A percentile compares a stretch with the other conserved stretches of the same genome.
These are phyloP conservation scores for Sylvia atricapilla DNA, from an alignment of 2,113 vertebrate species.

Conservation along the genomic window DNA sequence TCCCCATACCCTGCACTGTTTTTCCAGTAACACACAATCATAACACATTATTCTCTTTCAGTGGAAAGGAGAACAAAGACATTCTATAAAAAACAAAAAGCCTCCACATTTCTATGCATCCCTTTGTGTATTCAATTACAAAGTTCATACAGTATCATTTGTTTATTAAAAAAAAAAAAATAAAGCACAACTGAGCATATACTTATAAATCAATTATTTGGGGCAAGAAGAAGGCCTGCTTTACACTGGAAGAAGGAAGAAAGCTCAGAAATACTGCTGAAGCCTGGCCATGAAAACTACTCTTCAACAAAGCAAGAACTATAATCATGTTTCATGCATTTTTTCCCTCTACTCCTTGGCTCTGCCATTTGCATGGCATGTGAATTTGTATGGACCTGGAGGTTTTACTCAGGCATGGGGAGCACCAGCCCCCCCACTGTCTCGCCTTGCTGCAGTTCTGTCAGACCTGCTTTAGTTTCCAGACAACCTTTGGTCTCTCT, in stretches of 20 bases:
- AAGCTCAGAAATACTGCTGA: neutral
- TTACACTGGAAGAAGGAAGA: neutral
- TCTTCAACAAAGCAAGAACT: neutral
- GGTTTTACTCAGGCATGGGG: neutral
- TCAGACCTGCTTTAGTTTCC: neutral
- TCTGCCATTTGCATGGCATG: neutral
- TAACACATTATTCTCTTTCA: neutral
- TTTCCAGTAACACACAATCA: neutral
- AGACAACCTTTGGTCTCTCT: neutral
- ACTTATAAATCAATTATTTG: neutral
- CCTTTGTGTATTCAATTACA: neutral
- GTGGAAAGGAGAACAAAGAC: neutral
- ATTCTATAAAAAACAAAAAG: neutral
- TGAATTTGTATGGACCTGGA: neutral
- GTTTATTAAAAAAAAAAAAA: neutral
- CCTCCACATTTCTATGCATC: neutral
- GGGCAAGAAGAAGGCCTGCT: slow-evolving; percentile 1
- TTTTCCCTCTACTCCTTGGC: neutral
- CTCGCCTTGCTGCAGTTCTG: neutral
- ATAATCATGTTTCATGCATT: slow-evolving; percentile 17
- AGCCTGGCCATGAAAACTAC: neutral
- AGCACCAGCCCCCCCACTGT: neutral
- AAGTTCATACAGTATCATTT: neutral
- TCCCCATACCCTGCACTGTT: neutral
- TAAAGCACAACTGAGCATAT: neutral